Conservation (phyloP, 2,113 vertebrate species). For the Origma solitaria region DNA sequence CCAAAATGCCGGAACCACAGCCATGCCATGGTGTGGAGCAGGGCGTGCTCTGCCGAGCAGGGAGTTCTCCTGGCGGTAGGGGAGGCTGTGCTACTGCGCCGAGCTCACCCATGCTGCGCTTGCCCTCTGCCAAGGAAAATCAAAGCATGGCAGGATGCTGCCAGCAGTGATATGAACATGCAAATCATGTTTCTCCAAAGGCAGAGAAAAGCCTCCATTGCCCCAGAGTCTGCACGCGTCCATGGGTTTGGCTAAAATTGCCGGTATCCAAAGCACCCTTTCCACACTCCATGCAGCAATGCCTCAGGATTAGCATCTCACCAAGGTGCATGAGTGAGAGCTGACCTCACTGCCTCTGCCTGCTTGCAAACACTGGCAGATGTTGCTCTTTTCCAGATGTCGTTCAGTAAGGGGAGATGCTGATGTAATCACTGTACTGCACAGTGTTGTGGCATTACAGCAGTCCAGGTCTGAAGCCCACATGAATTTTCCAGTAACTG, state of each 20-base stretch:
- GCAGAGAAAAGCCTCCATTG: not conserved
- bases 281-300: not conserved
- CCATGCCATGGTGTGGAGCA: not conserved
- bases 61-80: not conserved
- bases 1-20: not conserved
- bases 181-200: not conserved
- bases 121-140: not conserved
- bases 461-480: not conserved
- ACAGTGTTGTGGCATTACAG: rapidly evolving
- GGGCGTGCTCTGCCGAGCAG: rapidly evolving
- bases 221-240: not conserved
- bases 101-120: not conserved
- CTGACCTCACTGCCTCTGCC: not conserved
- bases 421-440: not conserved
- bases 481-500: rapidly evolving
- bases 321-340: not conserved
- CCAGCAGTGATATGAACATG: not conserved
- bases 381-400: not conserved
- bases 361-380: not conserved
- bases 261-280: not conserved
- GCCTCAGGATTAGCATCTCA: not conserved
- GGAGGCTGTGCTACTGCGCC: not conserved
- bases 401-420: not conserved
- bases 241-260: not conserved
- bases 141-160: not conserved